phyloP scores from a whole-genome alignment of 2,797 vertebrate species.

The Halcyon smyrnensis region DNA sequence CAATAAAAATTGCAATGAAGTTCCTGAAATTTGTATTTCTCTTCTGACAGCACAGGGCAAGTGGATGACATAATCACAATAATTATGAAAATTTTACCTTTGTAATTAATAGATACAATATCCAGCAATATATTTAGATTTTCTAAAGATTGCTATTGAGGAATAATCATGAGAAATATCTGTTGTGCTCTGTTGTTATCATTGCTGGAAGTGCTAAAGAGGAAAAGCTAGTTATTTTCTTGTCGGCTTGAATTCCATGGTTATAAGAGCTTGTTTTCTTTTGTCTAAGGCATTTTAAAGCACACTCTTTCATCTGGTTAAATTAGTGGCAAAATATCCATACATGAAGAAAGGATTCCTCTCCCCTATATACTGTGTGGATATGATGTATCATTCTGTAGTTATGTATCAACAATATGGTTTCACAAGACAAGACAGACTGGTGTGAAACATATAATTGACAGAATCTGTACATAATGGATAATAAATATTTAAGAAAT shows the following conservation, averaged over 20 bases:
- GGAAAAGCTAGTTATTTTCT: neutral
- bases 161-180: neutral
- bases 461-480: neutral
- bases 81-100: neutral
- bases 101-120: neutral
- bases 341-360: neutral
- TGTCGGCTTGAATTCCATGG: neutral
- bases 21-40: slow-evolving; percentile 37
- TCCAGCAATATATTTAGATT: neutral
- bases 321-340: neutral
- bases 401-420: neutral
- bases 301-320: neutral
- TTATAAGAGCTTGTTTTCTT: neutral
- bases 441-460: neutral
- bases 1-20: slow-evolving; percentile 15
- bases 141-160: neutral
- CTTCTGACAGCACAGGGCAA: neutral
- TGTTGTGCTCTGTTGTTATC: neutral
- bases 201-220: neutral
- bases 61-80: neutral
- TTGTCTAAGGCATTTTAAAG: neutral
- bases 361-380: neutral
- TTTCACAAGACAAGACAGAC: neutral
- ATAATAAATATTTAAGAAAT: neutral
- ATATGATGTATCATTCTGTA: neutral